Percentiles rank a stretch among this genome's conserved stretches.
These are phyloP conservation scores for Bactericera cockerelli DNA, from an alignment of 1,140 invertebrate species.

Conservation along the genomic window DNA sequence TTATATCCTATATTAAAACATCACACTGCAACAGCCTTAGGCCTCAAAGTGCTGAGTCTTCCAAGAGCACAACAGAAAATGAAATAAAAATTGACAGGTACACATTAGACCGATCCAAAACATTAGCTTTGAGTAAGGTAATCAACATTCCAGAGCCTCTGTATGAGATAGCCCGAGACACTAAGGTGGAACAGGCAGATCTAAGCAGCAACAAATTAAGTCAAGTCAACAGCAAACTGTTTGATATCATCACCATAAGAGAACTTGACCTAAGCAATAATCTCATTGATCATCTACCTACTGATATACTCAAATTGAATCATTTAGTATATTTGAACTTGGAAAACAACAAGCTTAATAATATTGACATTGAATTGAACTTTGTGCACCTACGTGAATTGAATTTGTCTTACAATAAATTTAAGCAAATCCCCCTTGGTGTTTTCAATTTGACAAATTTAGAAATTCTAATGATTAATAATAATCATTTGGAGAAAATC, in stretches of 20 bases:
- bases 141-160: neutral
- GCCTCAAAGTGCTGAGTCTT: too few species aligned
- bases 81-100: neutral
- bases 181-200: neutral
- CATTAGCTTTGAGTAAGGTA: neutral
- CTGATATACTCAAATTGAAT: neutral
- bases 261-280: neutral
- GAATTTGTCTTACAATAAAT: neutral
- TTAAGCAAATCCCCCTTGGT: neutral
- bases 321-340: neutral
- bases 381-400: neutral
- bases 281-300: neutral
- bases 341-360: neutral
- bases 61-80: too few species aligned
- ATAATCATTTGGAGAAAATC: neutral
- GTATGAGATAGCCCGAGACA: neutral
- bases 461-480: neutral
- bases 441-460: neutral
- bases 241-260: neutral
- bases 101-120: neutral
- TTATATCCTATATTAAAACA: constrained; percentile 1
- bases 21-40: too few species aligned
- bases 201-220: neutral
- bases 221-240: neutral
- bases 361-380: neutral